Conservation (phyloP, 2,113 vertebrate genomes). For the Menura novaehollandiae region DNA sequence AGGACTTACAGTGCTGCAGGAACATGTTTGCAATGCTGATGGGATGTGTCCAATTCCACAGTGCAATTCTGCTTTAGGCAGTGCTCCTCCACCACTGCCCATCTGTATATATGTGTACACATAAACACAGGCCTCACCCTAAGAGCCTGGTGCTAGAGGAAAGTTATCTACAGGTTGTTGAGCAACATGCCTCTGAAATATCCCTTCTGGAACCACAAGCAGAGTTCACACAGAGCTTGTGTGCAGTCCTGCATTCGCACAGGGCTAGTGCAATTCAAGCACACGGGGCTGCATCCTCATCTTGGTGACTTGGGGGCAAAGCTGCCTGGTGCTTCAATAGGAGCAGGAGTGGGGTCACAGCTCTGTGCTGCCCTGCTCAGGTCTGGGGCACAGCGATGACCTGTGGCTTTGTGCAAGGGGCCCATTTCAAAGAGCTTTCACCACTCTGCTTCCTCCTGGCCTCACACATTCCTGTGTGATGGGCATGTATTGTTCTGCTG, state of each 20-base stretch:
- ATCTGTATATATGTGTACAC: neutral
- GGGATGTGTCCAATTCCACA: neutral
- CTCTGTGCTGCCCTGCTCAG: neutral
- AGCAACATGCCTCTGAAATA: neutral
- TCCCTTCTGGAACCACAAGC: neutral
- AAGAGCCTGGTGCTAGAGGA: neutral
- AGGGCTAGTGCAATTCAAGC: neutral
- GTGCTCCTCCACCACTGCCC: neutral
- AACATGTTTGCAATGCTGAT: neutral
- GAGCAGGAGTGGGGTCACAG: neutral
- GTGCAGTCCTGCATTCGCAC: neutral
- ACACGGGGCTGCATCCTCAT: accelerated
- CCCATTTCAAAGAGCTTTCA: neutral
- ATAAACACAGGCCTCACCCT: neutral
- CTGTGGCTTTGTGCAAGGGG: neutral
- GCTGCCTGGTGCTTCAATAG: neutral
- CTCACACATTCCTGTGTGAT: neutral
- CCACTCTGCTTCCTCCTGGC: neutral
- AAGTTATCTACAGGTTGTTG: neutral
- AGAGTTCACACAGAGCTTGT: neutral
- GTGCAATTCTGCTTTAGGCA: neutral
- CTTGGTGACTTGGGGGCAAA: neutral
- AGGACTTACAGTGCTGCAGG: neutral
- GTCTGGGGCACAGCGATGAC: neutral
- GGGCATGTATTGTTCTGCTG: accelerated